A percentile compares a stretch with the other conserved stretches of the same genome.
Evolutionary conservation across 2,888 invertebrate genomes (phyloP).

Genomic region (Mechanitis mazaeus): DNA sequence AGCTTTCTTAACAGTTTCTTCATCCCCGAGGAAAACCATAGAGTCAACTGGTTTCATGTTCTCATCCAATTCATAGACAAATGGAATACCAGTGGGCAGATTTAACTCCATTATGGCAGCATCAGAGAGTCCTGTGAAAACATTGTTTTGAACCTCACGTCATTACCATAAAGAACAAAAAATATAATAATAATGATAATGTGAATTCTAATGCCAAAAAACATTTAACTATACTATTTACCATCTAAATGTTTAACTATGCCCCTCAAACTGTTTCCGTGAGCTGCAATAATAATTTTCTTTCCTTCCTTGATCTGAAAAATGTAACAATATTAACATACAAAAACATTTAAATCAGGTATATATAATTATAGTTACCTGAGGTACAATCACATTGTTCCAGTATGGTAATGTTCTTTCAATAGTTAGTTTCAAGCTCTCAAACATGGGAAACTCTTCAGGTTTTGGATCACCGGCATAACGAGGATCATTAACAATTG

Average conservation of each 20-base stretch:
- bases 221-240: constrained; percentile 51
- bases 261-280: constrained; percentile 90
- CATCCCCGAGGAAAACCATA: constrained; percentile 86
- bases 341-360: background rate
- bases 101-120: constrained; percentile 85
- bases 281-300: constrained; percentile 87
- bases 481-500: constrained; percentile 84
- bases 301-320: constrained; percentile 87
- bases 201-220: too few relatives aligned
- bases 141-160: too few relatives aligned
- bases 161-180: too few relatives aligned
- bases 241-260: constrained; percentile 91
- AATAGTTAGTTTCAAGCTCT: constrained; percentile 89
- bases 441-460: constrained; percentile 87
- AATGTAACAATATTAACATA: background rate
- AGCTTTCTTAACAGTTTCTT: constrained; percentile 84
- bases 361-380: constrained; percentile 42
- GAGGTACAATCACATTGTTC: constrained; percentile 88
- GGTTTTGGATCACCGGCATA: constrained; percentile 83
- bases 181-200: too few relatives aligned
- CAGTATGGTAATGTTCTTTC: constrained; percentile 90
- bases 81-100: constrained; percentile 88
- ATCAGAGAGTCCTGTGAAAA: constrained; percentile 77
- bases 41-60: constrained; percentile 81
- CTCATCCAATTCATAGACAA: constrained; percentile 85